phyloP scores from a whole-genome alignment of 2,888 invertebrate species.

The Orthonevra nobilis region DNA sequence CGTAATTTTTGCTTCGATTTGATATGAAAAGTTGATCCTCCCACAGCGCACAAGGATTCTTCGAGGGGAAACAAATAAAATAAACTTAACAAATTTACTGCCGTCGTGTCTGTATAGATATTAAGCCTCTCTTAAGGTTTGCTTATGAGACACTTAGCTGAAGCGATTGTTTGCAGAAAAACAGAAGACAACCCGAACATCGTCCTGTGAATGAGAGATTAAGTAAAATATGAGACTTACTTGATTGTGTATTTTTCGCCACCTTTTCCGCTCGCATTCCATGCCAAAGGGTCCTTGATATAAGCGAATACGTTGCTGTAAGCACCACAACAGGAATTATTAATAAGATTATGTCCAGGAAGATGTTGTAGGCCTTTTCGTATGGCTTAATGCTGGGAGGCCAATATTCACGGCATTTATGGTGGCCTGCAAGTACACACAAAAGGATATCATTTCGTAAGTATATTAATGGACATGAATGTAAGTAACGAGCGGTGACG shows the following conservation, averaged over 20 bases:
- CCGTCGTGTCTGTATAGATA: conserved; percentile 6
- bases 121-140: conserved; percentile 28
- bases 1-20: conserved; percentile 18
- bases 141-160: conserved; percentile 21
- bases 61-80: neutral
- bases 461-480: conserved; percentile 30
- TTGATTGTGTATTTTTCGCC: conserved; percentile 79
- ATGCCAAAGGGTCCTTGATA: conserved; percentile 75
- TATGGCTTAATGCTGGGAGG: conserved; percentile 78
- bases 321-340: conserved; percentile 84
- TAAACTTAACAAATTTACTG: conserved; percentile 33
- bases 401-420: conserved; percentile 83
- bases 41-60: neutral
- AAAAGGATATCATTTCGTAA: conserved; percentile 17
- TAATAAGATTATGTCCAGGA: conserved; percentile 83
- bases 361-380: conserved; percentile 84
- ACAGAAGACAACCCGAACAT: neutral
- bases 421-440: conserved; percentile 79
- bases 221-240: conserved; percentile 71
- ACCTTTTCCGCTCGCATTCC: conserved; percentile 77
- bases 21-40: conserved; percentile 36
- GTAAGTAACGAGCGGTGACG: conserved; percentile 2
- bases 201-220: conserved; percentile 11
- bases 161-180: neutral
- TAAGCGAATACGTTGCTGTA: conserved; percentile 82